These are phyloP conservation scores for Balanococcus diminutus DNA, from an alignment of 2,888 invertebrate genomes.

Conservation along the genomic window DNA sequence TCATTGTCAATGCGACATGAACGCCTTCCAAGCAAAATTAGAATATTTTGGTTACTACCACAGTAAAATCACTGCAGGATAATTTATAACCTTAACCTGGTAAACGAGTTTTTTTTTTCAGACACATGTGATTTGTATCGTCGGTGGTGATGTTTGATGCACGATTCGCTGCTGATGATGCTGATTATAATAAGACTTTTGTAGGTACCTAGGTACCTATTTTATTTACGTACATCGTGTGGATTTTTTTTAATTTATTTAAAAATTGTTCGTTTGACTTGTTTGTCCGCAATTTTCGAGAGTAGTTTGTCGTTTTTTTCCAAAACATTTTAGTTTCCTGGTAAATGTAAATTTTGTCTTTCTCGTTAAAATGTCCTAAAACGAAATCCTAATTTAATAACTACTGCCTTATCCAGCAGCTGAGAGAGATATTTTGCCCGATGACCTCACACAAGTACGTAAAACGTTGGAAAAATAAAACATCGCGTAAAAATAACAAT, in stretches of 20 bases:
- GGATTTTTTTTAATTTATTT: not conserved
- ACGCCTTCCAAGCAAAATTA: not conserved
- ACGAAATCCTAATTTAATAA: not conserved
- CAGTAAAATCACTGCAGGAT: constrained; percentile 27
- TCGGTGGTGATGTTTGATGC: not conserved
- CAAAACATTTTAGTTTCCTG: not conserved
- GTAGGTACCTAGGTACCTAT: not conserved
- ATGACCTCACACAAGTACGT: not conserved
- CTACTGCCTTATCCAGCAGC: not conserved
- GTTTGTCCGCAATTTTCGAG: not conserved
- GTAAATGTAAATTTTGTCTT: not conserved
- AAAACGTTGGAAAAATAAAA: not conserved
- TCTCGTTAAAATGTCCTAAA: not conserved
- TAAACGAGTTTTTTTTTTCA: constrained; percentile 39
- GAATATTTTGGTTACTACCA: constrained; percentile 40
- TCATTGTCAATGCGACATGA: constrained; percentile 31
- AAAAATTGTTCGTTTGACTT: not conserved
- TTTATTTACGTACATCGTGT: not conserved
- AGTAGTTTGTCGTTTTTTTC: not conserved
- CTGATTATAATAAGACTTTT: constrained; percentile 5
- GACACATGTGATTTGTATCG: constrained; percentile 5
- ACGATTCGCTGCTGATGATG: not conserved
- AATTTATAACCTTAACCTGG: constrained; percentile 37
- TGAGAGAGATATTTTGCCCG: not conserved
- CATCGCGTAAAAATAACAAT: not conserved